These are phyloP conservation scores for Zophobas atratus DNA, from an alignment of 1,140 invertebrate genomes.

Conservation along the genomic window DNA sequence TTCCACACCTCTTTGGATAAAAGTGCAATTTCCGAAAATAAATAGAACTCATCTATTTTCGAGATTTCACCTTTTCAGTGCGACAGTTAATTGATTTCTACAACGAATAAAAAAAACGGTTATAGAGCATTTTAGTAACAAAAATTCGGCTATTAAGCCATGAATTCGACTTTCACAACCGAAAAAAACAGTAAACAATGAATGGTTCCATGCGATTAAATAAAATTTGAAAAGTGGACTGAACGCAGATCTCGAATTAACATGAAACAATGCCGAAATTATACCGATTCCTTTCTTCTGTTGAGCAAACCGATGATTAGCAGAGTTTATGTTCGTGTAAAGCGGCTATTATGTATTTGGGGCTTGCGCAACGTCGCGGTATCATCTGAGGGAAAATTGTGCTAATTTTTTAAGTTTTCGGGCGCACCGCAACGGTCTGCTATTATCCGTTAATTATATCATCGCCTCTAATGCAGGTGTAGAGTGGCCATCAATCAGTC, in stretches of 20 bases:
- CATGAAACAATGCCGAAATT: conserved; percentile 30
- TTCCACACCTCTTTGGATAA: not conserved
- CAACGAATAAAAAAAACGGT: not conserved
- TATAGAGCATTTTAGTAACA: conserved; percentile 7
- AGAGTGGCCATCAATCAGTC: not conserved
- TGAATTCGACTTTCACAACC: conserved; percentile 26
- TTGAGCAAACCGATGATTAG: conserved; percentile 10
- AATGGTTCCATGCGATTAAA: conserved; percentile 34
- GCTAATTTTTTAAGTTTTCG: not conserved
- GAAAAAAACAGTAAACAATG: conserved; percentile 26
- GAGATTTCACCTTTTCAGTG: not conserved
- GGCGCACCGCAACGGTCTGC: not conserved
- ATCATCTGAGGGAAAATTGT: not conserved
- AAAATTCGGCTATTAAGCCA: conserved; percentile 26
- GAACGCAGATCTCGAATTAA: conserved; percentile 26
- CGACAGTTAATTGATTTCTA: conserved; percentile 20
- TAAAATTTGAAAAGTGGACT: conserved; percentile 29
- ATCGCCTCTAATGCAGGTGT: not conserved
- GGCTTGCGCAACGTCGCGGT: not conserved
- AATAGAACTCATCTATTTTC: not conserved
- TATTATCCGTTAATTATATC: not conserved
- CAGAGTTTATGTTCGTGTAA: conserved; percentile 2
- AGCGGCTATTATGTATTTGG: not conserved
- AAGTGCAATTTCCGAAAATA: not conserved
- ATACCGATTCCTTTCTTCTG: conserved; percentile 20